Evolutionary conservation across 2,797 vertebrate species (phyloP).

Genomic region (Alouatta caraya): DNA sequence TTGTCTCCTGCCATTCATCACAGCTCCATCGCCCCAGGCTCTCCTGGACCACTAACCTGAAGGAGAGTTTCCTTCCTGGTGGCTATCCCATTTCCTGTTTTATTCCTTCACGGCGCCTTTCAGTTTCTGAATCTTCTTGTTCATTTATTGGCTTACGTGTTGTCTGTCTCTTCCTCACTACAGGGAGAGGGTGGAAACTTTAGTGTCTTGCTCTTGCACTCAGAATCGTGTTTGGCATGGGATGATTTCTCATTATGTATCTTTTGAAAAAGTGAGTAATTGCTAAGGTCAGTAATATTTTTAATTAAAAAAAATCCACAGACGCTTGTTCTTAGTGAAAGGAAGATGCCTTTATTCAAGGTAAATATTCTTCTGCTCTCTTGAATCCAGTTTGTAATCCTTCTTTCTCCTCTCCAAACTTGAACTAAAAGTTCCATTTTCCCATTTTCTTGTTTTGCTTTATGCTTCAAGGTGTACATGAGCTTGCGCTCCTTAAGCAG

Average conservation of each 20-base stretch:
- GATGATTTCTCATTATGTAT: neutral
- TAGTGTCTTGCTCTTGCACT: neutral
- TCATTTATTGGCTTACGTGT: neutral
- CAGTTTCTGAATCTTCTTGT: neutral
- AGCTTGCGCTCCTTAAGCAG: neutral
- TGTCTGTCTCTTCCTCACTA: neutral
- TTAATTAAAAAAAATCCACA: neutral
- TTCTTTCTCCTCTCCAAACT: neutral
- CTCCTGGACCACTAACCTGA: neutral
- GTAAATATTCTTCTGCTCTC: neutral
- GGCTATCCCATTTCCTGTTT: neutral
- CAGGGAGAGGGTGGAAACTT: neutral
- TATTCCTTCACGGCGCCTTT: neutral
- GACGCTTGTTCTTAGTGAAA: neutral
- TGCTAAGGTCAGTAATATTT: neutral
- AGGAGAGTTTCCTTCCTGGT: neutral
- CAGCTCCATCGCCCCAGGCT: neutral
- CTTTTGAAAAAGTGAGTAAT: neutral
- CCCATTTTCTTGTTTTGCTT: neutral
- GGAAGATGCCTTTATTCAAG: neutral
- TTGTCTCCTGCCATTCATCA: neutral
- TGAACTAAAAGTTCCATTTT: neutral
- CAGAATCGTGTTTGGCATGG: neutral
- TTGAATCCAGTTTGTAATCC: neutral
- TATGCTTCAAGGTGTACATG: neutral